These are phyloP conservation scores for Toxotes chatareus DNA, from an alignment of 2,113 vertebrate genomes.

Conservation along the genomic window DNA sequence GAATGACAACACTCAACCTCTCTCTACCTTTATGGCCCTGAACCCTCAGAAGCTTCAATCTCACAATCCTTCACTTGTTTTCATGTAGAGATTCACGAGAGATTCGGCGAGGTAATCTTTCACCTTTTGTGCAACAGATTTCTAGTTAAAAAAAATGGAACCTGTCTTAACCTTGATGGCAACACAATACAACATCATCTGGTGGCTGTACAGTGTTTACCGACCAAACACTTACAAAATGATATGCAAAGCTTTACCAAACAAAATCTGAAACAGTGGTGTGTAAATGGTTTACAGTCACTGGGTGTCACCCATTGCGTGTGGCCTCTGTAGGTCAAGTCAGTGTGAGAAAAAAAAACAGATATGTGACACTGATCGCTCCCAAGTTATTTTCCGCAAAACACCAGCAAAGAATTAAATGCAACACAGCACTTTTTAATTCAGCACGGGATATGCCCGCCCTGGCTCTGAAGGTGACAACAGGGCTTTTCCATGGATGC, in stretches of 20 bases:
- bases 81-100: too few species aligned
- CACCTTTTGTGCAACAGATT: too few species aligned
- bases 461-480: conserved; percentile 54
- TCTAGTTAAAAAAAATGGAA: too few species aligned
- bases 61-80: too few species aligned
- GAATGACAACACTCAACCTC: too few species aligned
- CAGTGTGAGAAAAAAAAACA: neutral
- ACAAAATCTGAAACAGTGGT: neutral
- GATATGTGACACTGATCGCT: neutral
- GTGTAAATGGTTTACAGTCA: neutral
- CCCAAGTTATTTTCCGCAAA: conserved; percentile 19
- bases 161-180: too few species aligned
- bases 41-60: too few species aligned
- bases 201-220: neutral
- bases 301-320: neutral
- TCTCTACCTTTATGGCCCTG: too few species aligned
- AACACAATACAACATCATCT: neutral
- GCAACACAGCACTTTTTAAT: conserved; percentile 39
- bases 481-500: conserved; percentile 33
- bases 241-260: neutral
- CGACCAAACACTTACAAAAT: neutral
- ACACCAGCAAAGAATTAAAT: conserved; percentile 43
- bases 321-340: neutral
- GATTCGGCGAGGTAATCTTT: too few species aligned
- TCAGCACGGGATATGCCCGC: conserved; percentile 5